Base-by-base conservation (phyloP, 2,113 vertebrate species). In the Blennius ocellaris region DNA sequence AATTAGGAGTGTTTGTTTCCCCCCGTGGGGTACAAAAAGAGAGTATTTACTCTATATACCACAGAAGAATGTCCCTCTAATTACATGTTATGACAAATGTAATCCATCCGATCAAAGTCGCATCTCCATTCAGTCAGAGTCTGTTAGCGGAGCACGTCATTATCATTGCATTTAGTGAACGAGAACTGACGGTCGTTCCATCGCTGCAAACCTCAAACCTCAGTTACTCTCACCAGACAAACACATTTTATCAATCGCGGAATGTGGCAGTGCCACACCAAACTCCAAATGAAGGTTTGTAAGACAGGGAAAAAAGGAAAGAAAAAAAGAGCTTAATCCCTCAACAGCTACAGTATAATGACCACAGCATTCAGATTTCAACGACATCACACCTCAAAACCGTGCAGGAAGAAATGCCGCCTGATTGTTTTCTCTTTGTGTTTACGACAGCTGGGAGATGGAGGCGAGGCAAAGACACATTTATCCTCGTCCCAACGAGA, bases 361-460 rank as follows among this genome's bases (percentile, higher is more conserved):
- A n/a, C 79, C 63, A 5, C 55, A 36, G 15, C n/a, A 11, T n/a
- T 71, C 72, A 54, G 68, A 69, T 62, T 48, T 16, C n/a, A 30
- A 30, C 21, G 37, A 21, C 37, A 54, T 73, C 58, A 58, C 54
- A 59, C 59, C 71, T 61, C 53, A 68, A 57, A 57, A 55, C 67
- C 48, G 12, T 52, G 38, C 30, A 55, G 68, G 40, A 72, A 47
- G 50, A 59, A 55, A 65, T 15, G 76, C 67, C 77, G 86, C 21
- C 62, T 70, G 17, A 78, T 80, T 65, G 74, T 86, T 80, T 67
- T 48, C 40, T 38, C 8, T 67, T 47, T 53, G 67, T 71, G 69
- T 87, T 88, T 63, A 54, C 30, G 58, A 75, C 58, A 79, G 83
- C 73, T 59, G 41, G 76, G 76, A 81, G 72, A 87, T 78, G 15